Evolutionary conservation across 1,140 invertebrate genomes (phyloP).

Genomic region (Elymnias hypermnestra): DNA sequence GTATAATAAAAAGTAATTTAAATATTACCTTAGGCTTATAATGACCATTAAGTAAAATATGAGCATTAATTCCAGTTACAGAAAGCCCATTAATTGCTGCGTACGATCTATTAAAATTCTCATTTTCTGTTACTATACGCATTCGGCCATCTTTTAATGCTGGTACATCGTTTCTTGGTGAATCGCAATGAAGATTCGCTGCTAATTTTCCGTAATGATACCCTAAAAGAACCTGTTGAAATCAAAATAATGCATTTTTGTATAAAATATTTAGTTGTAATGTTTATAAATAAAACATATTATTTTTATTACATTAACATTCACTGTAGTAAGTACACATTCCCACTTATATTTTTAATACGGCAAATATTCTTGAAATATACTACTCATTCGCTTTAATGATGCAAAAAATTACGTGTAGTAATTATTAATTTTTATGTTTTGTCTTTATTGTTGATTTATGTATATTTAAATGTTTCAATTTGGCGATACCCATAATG

Average conservation of each 20-base stretch:
- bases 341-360: too few relatives aligned
- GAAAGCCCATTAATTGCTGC: constrained; percentile 42
- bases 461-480: too few relatives aligned
- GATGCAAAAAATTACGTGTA: too few relatives aligned
- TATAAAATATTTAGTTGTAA: too few relatives aligned
- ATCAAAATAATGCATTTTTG: too few relatives aligned
- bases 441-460: too few relatives aligned
- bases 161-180: constrained; percentile 31
- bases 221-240: constrained; percentile 36
- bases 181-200: constrained; percentile 34
- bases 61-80: constrained; percentile 37
- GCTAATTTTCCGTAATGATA: constrained; percentile 38
- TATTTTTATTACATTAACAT: neutral
- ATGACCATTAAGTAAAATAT: constrained; percentile 39
- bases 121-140: constrained; percentile 34
- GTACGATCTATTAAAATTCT: constrained; percentile 25
- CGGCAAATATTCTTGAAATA: too few relatives aligned
- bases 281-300: too few relatives aligned
- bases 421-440: too few relatives aligned
- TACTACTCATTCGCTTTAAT: too few relatives aligned
- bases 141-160: constrained; percentile 39
- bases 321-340: too few relatives aligned
- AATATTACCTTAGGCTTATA: constrained; percentile 44
- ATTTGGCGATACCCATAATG: too few relatives aligned
- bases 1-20: neutral